Base-by-base conservation (phyloP, 2,888 invertebrate species). In the Clostera curtula region DNA sequence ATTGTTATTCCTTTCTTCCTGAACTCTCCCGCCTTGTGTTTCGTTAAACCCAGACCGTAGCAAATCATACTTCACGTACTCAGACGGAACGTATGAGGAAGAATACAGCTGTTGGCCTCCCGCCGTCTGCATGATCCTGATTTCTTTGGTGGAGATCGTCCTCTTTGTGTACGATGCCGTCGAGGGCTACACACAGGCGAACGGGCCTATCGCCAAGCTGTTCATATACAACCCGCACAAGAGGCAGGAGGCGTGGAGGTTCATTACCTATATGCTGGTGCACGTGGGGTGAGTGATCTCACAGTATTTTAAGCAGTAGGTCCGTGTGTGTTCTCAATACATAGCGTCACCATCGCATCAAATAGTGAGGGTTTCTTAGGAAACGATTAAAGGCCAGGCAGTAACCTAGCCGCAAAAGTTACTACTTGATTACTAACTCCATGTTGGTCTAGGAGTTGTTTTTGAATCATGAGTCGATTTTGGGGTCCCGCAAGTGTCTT, bases 61-160 rank as follows among this genome's bases (percentile, higher is more conserved):
- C 68, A 66, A 61, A 57, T 40, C 64, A 33, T 43, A 58, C 57
- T 79, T 82, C 73, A 77, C 76, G 11, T 82, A 77, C 58, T 49
- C 74, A 87, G 92, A 92, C 80, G 92, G 91, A 2, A 89, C 90
- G 4, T 97, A 97, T 72, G 92, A 96, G 57, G 92, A 95, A 51
- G 92, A 96, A 63, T 98, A 98, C 84, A 91, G 89, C 36, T 97
- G 98, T 61, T 91, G 90, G 66, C 98, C 98, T 7, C 98, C 98
- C 0, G 91, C 94, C 0, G 61, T 98, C 27, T 94, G 96, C 59
- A 96, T 98, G 93, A 88, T 97, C 38, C 77, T 95, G 35, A 91
- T 98, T 52, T 96, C 95, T 3, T 56, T 97, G 32, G 79, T 96
- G 45, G 96, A 97, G 87, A 95, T 97, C 43, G 84, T 89, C 12